Base-by-base conservation (phyloP, 2,888 invertebrate species). In the Caenorhabditis sinica region DNA sequence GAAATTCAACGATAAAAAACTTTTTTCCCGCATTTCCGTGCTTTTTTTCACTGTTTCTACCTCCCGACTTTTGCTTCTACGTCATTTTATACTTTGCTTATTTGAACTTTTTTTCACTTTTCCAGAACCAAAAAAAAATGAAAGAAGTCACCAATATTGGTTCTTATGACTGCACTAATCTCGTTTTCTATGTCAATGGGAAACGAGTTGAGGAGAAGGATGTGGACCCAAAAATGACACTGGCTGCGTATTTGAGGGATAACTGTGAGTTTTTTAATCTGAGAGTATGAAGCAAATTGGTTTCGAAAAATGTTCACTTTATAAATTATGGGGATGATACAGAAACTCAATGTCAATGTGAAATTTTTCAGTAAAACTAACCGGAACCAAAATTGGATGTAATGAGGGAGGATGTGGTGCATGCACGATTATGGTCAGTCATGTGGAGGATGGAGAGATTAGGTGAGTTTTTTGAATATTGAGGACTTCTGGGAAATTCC, bases 361-460 rank as follows among this genome's bases (percentile, higher is more conserved):
- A 13, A 13, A 49, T n/a, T 17, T n/a, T 82, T 76, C 49, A 91
- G 91, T 91, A 63, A 84, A 85, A 25, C 72, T 91, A 49, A 91
- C 90, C 20, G 92, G 92, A 5, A 92, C 92, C 28, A 94, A 94
- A 88, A 91, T 93, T 53, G 93, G 93, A 90, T 94, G 94, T 85
- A 91, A 92, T 77, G 93, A 94, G 83, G 94, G 94, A n/a, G 94
- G 94, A 0, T 94, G 94, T 91, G 94, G 94, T 4, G 92, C 93
- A 0, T 94, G 94, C 86, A 91, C 93, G 9, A 93, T 94, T 8
- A 92, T 92, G 92, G 86, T 92, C 45, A 90, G 90, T n/a, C 75
- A 66, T 45, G 28, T 81, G 4, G 75, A 83, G 40, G 65, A 79
- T 60, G 76, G 77, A 15, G 43, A 80, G 60, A 84, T 81, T 49